A percentile compares a stretch with the other conserved stretches of the same genome.
phyloP scores from a whole-genome alignment of 2,113 vertebrate genomes.

The Nettapus auritus region DNA sequence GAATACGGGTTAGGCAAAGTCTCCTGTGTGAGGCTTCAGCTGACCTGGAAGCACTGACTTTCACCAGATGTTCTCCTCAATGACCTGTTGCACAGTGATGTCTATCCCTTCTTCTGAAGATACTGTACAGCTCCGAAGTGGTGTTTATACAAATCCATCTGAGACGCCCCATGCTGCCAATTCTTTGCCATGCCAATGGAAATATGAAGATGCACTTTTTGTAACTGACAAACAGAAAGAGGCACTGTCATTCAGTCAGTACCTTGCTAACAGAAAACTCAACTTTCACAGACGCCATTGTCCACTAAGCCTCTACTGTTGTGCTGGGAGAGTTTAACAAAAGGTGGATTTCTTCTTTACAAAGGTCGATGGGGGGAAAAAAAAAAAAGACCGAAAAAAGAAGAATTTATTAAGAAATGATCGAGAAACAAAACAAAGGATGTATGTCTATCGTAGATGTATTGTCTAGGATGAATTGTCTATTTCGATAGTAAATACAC shows the following conservation, averaged over 20 bases:
- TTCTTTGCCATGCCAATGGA: neutral
- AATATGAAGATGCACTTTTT: neutral
- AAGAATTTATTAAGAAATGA: neutral
- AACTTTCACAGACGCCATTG: neutral
- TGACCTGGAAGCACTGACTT: neutral
- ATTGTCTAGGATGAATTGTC: neutral
- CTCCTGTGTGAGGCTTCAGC: neutral
- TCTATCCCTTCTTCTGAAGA: neutral
- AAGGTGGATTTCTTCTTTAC: neutral
- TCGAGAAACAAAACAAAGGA: neutral
- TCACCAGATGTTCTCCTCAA: neutral
- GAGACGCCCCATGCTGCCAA: neutral
- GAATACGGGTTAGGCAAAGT: neutral
- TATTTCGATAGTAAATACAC: too few species aligned
- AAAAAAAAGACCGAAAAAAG: neutral
- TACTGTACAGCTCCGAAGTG: neutral
- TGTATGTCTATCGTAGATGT: too few species aligned
- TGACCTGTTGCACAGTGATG: accelerated
- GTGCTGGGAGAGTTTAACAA: neutral
- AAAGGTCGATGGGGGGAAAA: neutral
- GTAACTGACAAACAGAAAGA: neutral
- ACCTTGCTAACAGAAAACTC: neutral
- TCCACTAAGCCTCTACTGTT: neutral
- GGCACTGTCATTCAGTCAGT: neutral
- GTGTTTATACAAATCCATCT: neutral